These are phyloP conservation scores for Stenodera caucasica DNA, from an alignment of 2,888 invertebrate genomes.

Conservation along the genomic window DNA sequence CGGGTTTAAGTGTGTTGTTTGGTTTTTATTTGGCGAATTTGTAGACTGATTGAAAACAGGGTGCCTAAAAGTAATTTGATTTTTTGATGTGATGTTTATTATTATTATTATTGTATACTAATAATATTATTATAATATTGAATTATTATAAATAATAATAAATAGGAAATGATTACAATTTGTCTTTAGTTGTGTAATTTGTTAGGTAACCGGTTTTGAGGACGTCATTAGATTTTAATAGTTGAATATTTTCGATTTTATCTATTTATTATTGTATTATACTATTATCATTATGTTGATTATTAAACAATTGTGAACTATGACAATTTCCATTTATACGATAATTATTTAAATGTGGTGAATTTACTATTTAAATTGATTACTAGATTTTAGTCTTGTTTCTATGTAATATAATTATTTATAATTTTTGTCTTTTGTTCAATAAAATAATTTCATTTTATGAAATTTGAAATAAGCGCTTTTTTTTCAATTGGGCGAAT, in stretches of 20 bases:
- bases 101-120: not conserved
- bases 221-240: not conserved
- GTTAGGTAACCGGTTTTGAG: not conserved
- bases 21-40: conserved; percentile 11
- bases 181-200: not conserved
- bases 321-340: not conserved
- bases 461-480: too few species aligned
- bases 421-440: conserved; percentile 14
- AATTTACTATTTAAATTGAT: not conserved
- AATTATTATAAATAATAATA: conserved; percentile 19
- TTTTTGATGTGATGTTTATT: conserved; percentile 35
- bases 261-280: not conserved
- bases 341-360: not conserved
- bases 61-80: conserved; percentile 38
- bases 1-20: not conserved
- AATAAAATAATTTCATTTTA: conserved; percentile 21
- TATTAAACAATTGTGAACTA: not conserved
- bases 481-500: not conserved
- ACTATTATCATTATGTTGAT: too few species aligned
- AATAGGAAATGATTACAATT: not conserved
- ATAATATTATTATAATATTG: conserved; percentile 23
- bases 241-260: not conserved
- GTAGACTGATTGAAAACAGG: conserved; percentile 39
- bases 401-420: conserved; percentile 23
- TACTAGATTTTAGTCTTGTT: conserved; percentile 12